Conservation (phyloP, 2,888 invertebrate species). For the Fissipunctia ypsillon region DNA sequence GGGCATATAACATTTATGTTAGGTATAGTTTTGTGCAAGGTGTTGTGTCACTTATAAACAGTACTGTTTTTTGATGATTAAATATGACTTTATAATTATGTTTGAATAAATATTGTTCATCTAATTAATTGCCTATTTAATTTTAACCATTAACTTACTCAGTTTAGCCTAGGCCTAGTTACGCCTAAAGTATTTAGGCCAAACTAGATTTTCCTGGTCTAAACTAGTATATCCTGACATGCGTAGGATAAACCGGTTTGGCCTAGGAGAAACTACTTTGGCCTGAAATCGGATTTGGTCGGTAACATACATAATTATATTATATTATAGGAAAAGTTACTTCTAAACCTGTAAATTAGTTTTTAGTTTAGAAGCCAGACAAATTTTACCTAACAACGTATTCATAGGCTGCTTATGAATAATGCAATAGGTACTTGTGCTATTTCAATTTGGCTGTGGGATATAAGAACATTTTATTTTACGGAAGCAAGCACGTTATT, state of each 20-base stretch:
- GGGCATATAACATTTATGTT: too few relatives aligned
- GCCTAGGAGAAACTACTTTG: neutral
- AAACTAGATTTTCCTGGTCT: too few relatives aligned
- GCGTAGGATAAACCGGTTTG: neutral
- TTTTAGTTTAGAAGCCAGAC: conserved; percentile 17
- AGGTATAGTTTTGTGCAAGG: too few relatives aligned
- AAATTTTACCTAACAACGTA: conserved; percentile 22
- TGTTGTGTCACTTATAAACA: too few relatives aligned
- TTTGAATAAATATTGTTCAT: too few relatives aligned
- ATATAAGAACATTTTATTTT: conserved; percentile 41
- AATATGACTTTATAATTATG: too few relatives aligned
- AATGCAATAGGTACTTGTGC: conserved; percentile 43
- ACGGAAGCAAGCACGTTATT: conserved; percentile 52
- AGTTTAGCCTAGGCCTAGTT: too few relatives aligned
- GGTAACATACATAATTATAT: too few relatives aligned
- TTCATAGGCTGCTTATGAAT: conserved; percentile 47
- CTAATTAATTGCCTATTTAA: too few relatives aligned
- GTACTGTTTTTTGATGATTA: too few relatives aligned
- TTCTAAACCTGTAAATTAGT: conserved; percentile 21
- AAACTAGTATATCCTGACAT: neutral
- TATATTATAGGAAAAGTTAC: conserved; percentile 2
- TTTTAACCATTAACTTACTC: too few relatives aligned
- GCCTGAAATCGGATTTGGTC: neutral
- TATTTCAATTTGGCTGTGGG: conserved; percentile 44
- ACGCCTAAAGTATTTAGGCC: too few relatives aligned